Evolutionary conservation across 2,888 invertebrate genomes (phyloP).

Genomic region (Rhogogaster chlorosoma): DNA sequence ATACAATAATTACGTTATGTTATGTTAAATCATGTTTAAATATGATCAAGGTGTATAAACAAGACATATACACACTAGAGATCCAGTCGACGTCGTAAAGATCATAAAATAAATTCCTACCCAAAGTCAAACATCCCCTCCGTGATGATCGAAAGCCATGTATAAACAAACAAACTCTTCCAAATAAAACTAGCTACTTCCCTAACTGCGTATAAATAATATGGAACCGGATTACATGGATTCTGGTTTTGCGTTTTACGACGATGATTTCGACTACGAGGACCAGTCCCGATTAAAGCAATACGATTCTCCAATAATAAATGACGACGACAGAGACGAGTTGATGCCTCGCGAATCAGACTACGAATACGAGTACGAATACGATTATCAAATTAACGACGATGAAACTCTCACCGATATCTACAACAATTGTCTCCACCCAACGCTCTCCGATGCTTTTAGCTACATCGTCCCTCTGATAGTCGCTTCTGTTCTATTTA

Average conservation of each 20-base stretch:
- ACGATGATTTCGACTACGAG: conserved; percentile 66
- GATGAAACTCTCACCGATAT: conserved; percentile 68
- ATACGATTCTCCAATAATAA: conserved; percentile 6
- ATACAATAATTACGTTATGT: not conserved
- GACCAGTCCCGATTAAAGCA: conserved; percentile 63
- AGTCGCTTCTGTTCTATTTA: conserved; percentile 66
- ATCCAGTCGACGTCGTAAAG: not conserved
- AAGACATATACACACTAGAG: not conserved
- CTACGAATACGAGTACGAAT: conserved; percentile 71
- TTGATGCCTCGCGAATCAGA: conserved; percentile 53
- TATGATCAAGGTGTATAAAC: not conserved
- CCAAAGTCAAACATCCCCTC: not conserved
- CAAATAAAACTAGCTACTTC: not conserved
- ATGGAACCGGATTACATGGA: conserved; percentile 7
- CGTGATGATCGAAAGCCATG: not conserved
- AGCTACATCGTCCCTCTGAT: conserved; percentile 70
- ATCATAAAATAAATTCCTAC: not conserved
- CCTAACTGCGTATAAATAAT: not conserved
- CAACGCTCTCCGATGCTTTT: conserved; percentile 69
- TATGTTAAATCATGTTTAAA: not conserved
- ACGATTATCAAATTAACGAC: conserved; percentile 64
- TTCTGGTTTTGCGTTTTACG: conserved; percentile 59
- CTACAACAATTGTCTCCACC: conserved; percentile 70
- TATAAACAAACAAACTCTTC: not conserved
- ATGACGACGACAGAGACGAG: conserved; percentile 35